These are phyloP conservation scores for Acanthosoma haemorrhoidale DNA, from an alignment of 2,888 invertebrate species.

Conservation along the genomic window DNA sequence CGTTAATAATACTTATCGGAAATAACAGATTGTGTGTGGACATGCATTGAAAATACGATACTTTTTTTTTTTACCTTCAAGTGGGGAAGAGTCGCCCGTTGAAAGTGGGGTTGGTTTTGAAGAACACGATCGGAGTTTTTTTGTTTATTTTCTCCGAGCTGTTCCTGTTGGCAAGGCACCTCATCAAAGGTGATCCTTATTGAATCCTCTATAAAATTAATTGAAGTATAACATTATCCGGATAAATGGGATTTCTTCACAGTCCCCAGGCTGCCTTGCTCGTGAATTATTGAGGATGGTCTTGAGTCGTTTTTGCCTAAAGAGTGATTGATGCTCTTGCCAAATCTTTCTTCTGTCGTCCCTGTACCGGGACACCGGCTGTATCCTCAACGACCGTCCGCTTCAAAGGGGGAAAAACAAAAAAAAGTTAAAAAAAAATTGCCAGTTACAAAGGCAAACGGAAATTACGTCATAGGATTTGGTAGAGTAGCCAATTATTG, in stretches of 20 bases:
- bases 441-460: background rate
- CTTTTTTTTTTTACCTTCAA: background rate
- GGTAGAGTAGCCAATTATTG: background rate
- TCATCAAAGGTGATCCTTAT: constrained; percentile 14
- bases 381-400: background rate
- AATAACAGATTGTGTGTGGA: background rate
- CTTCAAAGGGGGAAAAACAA: no score
- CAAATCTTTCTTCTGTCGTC: constrained; percentile 22
- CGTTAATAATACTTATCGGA: no score
- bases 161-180: background rate
- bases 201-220: constrained; percentile 24
- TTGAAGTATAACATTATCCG: constrained; percentile 27
- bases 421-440: background rate
- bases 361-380: constrained; percentile 2
- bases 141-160: no score
- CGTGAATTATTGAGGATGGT: constrained; percentile 25
- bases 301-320: background rate
- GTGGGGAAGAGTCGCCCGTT: background rate
- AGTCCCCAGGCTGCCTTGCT: background rate
- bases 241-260: background rate
- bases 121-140: background rate
- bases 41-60: background rate
- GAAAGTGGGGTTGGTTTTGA: background rate
- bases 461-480: background rate
- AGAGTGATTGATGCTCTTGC: constrained; percentile 17